Evolutionary conservation across 2,797 vertebrate species (phyloP).

Genomic region (Graptemys geographica): DNA sequence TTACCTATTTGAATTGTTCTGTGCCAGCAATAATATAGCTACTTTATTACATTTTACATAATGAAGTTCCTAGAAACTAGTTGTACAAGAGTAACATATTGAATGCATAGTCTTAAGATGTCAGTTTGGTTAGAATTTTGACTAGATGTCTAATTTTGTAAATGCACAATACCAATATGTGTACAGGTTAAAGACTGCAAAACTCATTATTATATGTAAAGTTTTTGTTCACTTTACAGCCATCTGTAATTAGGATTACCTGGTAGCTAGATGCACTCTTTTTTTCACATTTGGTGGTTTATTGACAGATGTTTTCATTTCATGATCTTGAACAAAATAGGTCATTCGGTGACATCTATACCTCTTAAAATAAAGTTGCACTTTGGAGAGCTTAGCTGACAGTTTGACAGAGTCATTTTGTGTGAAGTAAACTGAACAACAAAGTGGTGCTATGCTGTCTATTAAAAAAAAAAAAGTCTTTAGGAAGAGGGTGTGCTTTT

Average conservation of each 20-base stretch:
- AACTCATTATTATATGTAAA: not conserved
- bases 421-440: not conserved
- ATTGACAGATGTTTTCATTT: not conserved
- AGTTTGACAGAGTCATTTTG: not conserved
- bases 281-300: accelerated
- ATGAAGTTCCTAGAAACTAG: not conserved
- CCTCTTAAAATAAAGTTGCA: not conserved
- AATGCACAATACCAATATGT: not conserved
- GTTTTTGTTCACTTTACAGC: not conserved
- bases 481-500: constrained; percentile 19
- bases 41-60: not conserved
- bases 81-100: not conserved
- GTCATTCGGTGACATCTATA: not conserved
- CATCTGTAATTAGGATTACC: not conserved
- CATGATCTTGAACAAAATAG: not conserved
- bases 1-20: not conserved
- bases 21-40: not conserved
- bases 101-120: constrained; percentile 2
- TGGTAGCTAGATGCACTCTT: accelerated
- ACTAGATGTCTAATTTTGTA: not conserved
- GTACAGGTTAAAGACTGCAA: not conserved
- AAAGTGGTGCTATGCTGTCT: not conserved
- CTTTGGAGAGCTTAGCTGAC: not conserved
- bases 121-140: constrained; percentile 23
- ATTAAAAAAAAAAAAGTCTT: not conserved